These are phyloP conservation scores for Natrix natrix DNA, from an alignment of 2,797 vertebrate genomes.

Conservation along the genomic window DNA sequence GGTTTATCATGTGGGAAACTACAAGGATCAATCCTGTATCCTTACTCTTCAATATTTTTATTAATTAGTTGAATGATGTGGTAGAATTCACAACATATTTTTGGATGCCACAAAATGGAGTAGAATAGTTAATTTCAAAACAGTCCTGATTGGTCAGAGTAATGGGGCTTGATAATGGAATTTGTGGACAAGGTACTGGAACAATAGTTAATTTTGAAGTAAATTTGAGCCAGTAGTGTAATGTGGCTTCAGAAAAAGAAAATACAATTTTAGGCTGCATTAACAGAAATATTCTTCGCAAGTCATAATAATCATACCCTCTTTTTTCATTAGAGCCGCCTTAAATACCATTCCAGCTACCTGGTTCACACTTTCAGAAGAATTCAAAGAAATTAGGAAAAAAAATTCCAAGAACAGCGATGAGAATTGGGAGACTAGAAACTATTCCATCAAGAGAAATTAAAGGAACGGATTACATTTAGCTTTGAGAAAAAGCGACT, in stretches of 20 bases:
- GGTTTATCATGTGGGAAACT: neutral
- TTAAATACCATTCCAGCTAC: neutral
- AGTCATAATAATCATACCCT: neutral
- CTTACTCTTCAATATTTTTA: neutral
- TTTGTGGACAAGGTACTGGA: neutral
- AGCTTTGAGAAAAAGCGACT: neutral
- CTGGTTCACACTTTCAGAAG: neutral
- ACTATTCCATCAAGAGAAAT: neutral
- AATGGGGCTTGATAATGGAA: neutral
- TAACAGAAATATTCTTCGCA: neutral
- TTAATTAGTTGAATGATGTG: neutral
- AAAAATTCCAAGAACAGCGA: neutral
- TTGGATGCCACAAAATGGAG: neutral
- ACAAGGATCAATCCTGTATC: neutral
- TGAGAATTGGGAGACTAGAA: neutral
- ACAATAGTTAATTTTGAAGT: neutral
- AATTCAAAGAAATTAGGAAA: neutral
- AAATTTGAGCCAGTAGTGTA: neutral
- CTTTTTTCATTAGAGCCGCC: neutral
- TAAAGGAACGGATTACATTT: neutral
- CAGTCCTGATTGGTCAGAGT: neutral
- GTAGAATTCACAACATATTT: neutral
- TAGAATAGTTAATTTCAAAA: neutral
- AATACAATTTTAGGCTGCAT: neutral
- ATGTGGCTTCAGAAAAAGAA: neutral